Base-by-base conservation (phyloP, 2,888 invertebrate species). In the Caenorhabditis afra region DNA sequence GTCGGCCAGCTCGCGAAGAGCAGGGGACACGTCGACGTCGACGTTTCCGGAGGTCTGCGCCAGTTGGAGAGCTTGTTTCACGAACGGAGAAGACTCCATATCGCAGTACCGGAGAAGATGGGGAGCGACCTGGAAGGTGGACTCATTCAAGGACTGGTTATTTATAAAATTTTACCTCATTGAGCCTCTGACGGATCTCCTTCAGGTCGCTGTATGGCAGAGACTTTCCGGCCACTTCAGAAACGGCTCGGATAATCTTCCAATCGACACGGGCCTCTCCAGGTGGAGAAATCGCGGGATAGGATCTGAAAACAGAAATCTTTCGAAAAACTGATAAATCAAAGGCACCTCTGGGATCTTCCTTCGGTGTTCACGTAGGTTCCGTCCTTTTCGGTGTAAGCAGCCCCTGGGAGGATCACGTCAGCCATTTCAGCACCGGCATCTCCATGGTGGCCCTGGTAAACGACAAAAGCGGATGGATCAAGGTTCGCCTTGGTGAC, bases 351-450 rank as follows among this genome's bases (percentile, higher is more conserved):
- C 68, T 89, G 90, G 91, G 97, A 94, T 82, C 98, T 93, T 1
- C 99, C 99, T 93, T 99, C 99, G 0, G 96, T 97, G 92, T 99
- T 99, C 0, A 96, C 96, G 91, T 95, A 99, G 0, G 95, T 96
- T n/a, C 94, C 96, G 90, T 95, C 94, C 92, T 99, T 99, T 93
- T 99, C 99, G 0, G 99, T 99, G 92, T 98, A 99, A 0, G 99
- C 97, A 7, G 96, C 96, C 79, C 97, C 92, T 1, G 99, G 96
- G 12, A 99, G 92, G 74, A 99, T 93, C 1, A 95, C 93, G 92
- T 99, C 97, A 44, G 99, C 98, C 83, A 96, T 94, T 47, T 93
- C 91, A 0, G 98, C 99, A 65, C 98, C 98, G 75, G 92, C 93
- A 91, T 99, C 99, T 76, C 99, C 99, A 91, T 98, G 98, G 92